Evolutionary conservation across 2,888 invertebrate genomes (phyloP).

Genomic region (Stenolophus ochropezus): DNA sequence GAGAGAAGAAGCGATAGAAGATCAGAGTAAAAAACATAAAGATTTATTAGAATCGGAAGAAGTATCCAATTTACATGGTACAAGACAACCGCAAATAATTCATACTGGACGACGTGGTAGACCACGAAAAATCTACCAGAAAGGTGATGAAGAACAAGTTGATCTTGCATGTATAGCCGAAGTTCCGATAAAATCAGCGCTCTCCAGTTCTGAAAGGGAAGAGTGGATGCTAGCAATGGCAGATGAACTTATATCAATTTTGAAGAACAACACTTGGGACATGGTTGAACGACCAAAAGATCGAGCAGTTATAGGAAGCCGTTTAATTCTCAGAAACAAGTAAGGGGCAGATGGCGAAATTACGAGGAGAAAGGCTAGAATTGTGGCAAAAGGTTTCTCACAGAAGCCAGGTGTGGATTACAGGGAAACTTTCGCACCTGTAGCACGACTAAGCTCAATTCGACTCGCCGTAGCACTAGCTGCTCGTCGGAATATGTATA

Average conservation of each 20-base stretch:
- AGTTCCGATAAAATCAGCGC: not conserved
- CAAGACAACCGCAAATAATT: not conserved
- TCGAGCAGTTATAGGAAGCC: not conserved
- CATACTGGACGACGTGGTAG: not conserved
- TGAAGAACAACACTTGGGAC: not conserved
- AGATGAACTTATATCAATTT: too few relatives aligned
- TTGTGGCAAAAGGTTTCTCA: too few relatives aligned
- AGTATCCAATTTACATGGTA: not conserved
- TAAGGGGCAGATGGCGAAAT: conserved; percentile 1
- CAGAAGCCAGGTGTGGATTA: too few relatives aligned
- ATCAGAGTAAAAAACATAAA: not conserved
- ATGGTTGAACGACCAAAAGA: not conserved
- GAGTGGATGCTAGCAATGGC: too few relatives aligned
- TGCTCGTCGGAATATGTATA: not conserved
- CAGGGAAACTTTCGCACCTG: too few relatives aligned
- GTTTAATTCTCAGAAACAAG: not conserved
- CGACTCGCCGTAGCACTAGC: not conserved
- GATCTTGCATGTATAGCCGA: not conserved
- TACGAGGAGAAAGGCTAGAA: not conserved
- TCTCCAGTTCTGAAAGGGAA: not conserved
- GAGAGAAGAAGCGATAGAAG: not conserved
- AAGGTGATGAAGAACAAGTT: not conserved
- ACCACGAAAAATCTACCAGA: not conserved
- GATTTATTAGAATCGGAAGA: not conserved
- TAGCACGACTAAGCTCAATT: not conserved